Base-by-base conservation (phyloP, 2,888 invertebrate genomes). In the Cosmia trapezina region DNA sequence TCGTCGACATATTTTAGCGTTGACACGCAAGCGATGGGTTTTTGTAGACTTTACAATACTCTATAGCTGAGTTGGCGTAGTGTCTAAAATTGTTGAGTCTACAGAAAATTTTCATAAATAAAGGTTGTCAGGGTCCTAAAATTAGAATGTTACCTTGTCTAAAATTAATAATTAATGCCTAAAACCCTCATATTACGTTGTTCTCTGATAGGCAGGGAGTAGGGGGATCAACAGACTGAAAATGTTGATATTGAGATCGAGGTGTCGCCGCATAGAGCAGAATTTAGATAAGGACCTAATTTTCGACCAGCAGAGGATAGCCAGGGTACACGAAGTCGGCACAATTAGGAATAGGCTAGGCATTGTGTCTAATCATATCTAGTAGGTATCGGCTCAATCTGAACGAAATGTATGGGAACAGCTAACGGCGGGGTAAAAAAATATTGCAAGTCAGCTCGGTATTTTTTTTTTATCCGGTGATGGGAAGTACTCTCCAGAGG, bases 121-220 rank as follows among this genome's bases (percentile, higher is more conserved):
- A 61, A 49, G 22, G 51, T 57, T 37, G 14, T 1, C n/a, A 19
- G n/a, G 2, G 28, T 7, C 22, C 49, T 70, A 45, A 61, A 71
- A 78, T 78, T 78, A 57, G 49, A 72, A 28, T 51, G n/a, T 49
- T 41, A 5, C 43, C 7, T 56, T n/a, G 17, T 45, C 28, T 49
- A 72, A 62, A 76, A 57, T 72, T 61, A 70, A 70, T 33, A 69
- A 47, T 47, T 2, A 51, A 45, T 47, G 19, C 8, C 19, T 11
- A 9, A 64, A 71, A 49, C 17, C 19, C 9, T 22, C 49, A 47
- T n/a, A 12, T 4, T 43, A 53, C 33, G n/a, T 67, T 22, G 4
- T 66, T 43, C 11, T 22, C 9, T 54, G 2, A 45, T 22, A 37
- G 9, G 3, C n/a, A 45, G 19, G n/a, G 49, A 17, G 6, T 47